phyloP scores from a whole-genome alignment of 2,888 invertebrate species.

The Syritta pipiens region DNA sequence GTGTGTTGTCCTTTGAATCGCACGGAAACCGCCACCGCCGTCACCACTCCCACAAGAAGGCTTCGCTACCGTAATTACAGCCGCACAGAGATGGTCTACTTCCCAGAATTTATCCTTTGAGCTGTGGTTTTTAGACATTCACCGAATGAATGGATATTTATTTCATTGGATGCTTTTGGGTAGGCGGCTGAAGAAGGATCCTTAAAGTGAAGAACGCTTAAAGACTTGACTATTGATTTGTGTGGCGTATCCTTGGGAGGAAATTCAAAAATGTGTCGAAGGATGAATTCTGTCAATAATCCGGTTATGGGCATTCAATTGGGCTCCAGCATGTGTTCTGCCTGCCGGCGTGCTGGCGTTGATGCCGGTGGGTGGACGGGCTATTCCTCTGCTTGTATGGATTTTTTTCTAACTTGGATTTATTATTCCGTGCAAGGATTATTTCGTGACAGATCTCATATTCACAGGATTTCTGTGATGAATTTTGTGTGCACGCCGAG shows the following conservation, averaged over 20 bases:
- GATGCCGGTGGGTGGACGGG: too few relatives aligned
- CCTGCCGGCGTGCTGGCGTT: too few relatives aligned
- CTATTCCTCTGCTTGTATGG: not conserved
- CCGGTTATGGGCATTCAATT: slow-evolving; percentile 13
- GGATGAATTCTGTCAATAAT: slow-evolving; percentile 14
- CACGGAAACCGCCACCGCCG: too few relatives aligned
- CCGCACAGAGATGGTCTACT: not conserved
- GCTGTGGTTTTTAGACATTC: not conserved
- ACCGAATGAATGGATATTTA: too few relatives aligned
- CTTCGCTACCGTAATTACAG: too few relatives aligned
- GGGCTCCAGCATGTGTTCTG: not conserved
- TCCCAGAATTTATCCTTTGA: not conserved
- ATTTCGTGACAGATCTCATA: slow-evolving; percentile 35
- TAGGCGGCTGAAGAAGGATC: too few relatives aligned
- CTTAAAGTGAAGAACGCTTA: too few relatives aligned
- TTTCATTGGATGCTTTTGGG: too few relatives aligned
- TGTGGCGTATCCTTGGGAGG: too few relatives aligned
- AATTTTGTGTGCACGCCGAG: not conserved
- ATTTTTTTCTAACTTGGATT: slow-evolving; percentile 20
- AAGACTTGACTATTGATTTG: too few relatives aligned
- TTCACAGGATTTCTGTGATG: slow-evolving; percentile 19
- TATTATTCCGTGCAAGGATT: slow-evolving; percentile 31
- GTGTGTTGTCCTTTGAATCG: not conserved
- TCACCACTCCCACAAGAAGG: too few relatives aligned
- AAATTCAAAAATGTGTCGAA: too few relatives aligned